Evolutionary conservation across 2,888 invertebrate genomes (phyloP), one percentile per base, ranked within the genome.

Genomic region (Dryobotodes eremita): DNA sequence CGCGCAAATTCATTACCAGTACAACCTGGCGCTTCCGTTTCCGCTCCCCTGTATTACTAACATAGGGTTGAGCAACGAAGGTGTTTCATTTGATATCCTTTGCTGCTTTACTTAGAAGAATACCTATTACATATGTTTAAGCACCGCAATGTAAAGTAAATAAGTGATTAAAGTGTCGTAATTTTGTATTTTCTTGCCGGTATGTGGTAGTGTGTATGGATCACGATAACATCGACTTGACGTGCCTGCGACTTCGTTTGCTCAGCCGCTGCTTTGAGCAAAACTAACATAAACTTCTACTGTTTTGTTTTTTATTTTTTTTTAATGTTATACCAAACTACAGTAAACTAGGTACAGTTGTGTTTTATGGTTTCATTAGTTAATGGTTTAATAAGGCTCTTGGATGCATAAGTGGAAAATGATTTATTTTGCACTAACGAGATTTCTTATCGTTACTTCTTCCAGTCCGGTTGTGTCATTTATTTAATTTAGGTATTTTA

Each of bases 1-100:
- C 93, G 89, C 92, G 95, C 96, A 94, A 96, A 96, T 96, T 96
- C 96, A 96, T 96, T 96, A 96, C 95, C 90, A 92, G 92, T 93
- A 94, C 93, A 94, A 95, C 93, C 94, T 92, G 94, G 93, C 92
- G 94, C 96, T 96, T 96, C 96, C 96, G 96, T 94, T 96, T 96
- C 96, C 96, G 94, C 84, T 89, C 87, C 86, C 88, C 85, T 74
- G 75, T 84, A 91, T 76, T 78, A 84, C 80, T 57, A 61, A 80
- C 26, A 48, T 26, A 46, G 76, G 82, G 75, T 80, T 84, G 59
- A 75, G 26, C 72, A 77, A 85, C 76, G 62, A 71, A 77, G 75
- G 31, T 50, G 20, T 13, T n/a, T 5, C 36, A 6, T 74, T 82
- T n/a, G 0, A 8, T 2, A 71, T 90, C 77, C 93, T 92, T 89